These are phyloP conservation scores for Orbicella faveolata DNA, from an alignment of 64 coral and sea anemone species.

Conservation along the genomic window DNA sequence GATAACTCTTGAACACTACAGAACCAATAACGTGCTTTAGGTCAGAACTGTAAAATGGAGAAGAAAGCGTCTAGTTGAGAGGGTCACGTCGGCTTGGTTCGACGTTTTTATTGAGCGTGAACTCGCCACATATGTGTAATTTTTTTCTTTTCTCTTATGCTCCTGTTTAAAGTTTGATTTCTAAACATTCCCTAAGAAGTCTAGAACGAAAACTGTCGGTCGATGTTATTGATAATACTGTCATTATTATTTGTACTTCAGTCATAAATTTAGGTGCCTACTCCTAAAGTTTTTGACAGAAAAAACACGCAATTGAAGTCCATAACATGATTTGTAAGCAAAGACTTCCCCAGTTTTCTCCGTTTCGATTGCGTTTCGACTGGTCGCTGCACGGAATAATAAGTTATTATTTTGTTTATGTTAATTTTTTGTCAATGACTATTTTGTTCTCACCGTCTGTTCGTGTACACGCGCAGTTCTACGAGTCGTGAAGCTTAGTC, in stretches of 20 bases:
- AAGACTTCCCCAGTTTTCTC: background rate
- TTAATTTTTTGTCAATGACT: background rate
- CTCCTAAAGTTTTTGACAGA: no score
- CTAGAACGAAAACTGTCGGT: no score
- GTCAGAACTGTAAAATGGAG: background rate
- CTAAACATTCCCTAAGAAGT: no score
- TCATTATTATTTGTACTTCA: no score
- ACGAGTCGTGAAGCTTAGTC: no score
- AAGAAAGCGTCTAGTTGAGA: background rate
- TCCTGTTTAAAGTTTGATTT: background rate
- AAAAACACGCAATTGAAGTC: no score
- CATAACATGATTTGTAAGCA: no score
- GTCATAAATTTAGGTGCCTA: no score
- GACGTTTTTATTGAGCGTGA: background rate
- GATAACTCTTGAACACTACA: background rate
- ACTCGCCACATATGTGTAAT: background rate
- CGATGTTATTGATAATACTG: no score
- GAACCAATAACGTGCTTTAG: background rate
- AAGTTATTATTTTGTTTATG: background rate
- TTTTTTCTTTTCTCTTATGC: background rate
- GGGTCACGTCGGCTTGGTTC: background rate
- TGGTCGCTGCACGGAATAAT: background rate
- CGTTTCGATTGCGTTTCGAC: background rate
- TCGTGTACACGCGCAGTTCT: no score
- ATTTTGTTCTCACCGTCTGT: background rate